phyloP scores from a whole-genome alignment of 2,888 invertebrate species.

The Drosophila mulleri region DNA sequence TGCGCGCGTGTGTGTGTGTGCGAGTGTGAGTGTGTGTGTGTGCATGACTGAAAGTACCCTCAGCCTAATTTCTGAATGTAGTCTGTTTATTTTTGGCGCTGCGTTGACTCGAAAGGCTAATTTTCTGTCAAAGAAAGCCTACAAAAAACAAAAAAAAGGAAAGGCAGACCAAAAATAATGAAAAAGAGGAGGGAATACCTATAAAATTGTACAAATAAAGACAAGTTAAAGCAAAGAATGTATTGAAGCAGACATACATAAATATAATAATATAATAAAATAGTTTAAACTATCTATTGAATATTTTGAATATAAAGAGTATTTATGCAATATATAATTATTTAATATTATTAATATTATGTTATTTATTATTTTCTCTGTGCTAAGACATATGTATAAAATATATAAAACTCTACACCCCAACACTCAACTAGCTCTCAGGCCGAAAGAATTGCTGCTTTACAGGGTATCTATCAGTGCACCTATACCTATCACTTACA shows the following conservation, averaged over 20 bases:
- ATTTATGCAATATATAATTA: not conserved
- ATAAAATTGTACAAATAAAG: too few species aligned
- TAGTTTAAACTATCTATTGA: not conserved
- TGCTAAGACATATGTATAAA: too few species aligned
- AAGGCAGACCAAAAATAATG: not conserved
- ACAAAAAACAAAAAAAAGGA: not conserved
- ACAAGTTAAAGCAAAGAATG: not conserved
- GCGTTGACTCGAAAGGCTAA: constrained; percentile 60
- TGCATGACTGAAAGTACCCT: constrained; percentile 22
- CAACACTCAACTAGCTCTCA: not conserved
- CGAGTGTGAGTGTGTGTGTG: constrained; percentile 9
- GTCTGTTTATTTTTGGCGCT: constrained; percentile 62
- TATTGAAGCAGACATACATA: too few species aligned
- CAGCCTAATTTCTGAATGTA: constrained; percentile 50
- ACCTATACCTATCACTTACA: not conserved
- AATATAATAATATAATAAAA: too few species aligned
- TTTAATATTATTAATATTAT: too few species aligned
- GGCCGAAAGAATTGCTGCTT: too few species aligned
- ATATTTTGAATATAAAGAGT: not conserved
- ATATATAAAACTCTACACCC: too few species aligned
- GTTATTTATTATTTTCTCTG: too few species aligned
- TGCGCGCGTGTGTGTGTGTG: not conserved
- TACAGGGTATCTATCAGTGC: constrained; percentile 21
- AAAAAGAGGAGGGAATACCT: constrained; percentile 3
- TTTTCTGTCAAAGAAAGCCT: constrained; percentile 37